Conservation (phyloP, 2,113 vertebrate species). For the Hystrix cristata region DNA sequence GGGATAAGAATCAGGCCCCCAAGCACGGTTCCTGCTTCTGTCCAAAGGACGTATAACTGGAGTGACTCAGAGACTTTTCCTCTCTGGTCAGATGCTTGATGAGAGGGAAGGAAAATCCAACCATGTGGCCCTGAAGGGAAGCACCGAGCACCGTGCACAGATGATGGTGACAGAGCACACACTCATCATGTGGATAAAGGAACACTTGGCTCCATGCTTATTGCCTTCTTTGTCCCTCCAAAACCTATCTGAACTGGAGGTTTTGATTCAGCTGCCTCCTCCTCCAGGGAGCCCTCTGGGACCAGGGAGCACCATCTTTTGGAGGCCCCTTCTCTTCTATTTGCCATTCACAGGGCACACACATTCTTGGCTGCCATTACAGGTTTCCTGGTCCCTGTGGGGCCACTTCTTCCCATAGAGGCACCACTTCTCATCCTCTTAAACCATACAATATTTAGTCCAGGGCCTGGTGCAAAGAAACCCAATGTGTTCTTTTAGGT, state of each 20-base stretch:
- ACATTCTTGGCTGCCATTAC: not conserved
- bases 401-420: not conserved
- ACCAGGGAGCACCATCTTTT: rapidly evolving
- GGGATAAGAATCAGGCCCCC: not conserved
- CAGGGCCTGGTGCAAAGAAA: not conserved
- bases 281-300: not conserved
- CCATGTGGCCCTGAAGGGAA: not conserved
- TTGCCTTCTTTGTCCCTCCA: not conserved
- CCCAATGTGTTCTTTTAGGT: not conserved
- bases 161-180: not conserved
- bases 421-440: not conserved
- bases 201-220: not conserved
- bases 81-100: not conserved
- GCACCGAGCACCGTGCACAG: not conserved
- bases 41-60: not conserved
- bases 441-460: not conserved
- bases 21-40: not conserved
- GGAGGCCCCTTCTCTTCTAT: not conserved
- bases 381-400: not conserved
- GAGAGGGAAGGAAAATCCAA: not conserved
- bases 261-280: not conserved
- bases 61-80: not conserved
- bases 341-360: not conserved
- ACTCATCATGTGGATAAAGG: not conserved
- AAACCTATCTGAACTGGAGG: not conserved